A percentile compares a stretch with the other conserved stretches of the same genome.
phyloP scores from a whole-genome alignment of 2,797 vertebrate genomes.

The Rhyacichthys aspro region DNA sequence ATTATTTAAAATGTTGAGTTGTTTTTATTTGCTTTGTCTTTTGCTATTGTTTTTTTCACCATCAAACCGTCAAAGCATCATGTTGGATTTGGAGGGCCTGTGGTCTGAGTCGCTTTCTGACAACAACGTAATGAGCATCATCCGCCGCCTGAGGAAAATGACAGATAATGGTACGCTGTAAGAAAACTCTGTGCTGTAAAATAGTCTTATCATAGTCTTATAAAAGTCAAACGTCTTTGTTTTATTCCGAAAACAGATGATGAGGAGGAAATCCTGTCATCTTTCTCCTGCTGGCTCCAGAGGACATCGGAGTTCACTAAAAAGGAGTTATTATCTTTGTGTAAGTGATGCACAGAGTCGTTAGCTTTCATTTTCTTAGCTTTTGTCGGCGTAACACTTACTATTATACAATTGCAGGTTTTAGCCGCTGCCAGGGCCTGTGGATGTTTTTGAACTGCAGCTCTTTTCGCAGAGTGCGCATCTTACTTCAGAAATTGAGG shows the following conservation, averaged over 20 bases:
- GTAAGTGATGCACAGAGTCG: conserved; percentile 39
- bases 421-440: conserved; percentile 62
- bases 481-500: conserved; percentile 63
- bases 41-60: background rate
- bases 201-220: too few species aligned
- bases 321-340: conserved; percentile 66
- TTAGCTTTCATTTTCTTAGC: too few species aligned
- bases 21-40: too few species aligned
- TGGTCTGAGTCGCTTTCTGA: conserved; percentile 63
- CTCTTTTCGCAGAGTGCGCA: conserved; percentile 56
- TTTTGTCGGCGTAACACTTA: background rate
- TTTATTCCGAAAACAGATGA: conserved; percentile 42
- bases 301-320: conserved; percentile 59
- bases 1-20: background rate
- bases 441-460: conserved; percentile 71
- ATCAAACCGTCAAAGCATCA: conserved; percentile 23
- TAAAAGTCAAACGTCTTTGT: too few species aligned
- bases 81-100: conserved; percentile 49
- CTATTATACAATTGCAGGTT: conserved; percentile 44
- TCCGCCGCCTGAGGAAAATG: conserved; percentile 43
- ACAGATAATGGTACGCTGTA: conserved; percentile 41
- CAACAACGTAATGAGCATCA: conserved; percentile 65
- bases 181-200: background rate
- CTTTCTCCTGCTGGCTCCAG: conserved; percentile 66
- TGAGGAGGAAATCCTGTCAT: conserved; percentile 26